These are phyloP conservation scores for Parauchenoglanis punctatus DNA, from an alignment of 2,797 vertebrate genomes.

Conservation along the genomic window DNA sequence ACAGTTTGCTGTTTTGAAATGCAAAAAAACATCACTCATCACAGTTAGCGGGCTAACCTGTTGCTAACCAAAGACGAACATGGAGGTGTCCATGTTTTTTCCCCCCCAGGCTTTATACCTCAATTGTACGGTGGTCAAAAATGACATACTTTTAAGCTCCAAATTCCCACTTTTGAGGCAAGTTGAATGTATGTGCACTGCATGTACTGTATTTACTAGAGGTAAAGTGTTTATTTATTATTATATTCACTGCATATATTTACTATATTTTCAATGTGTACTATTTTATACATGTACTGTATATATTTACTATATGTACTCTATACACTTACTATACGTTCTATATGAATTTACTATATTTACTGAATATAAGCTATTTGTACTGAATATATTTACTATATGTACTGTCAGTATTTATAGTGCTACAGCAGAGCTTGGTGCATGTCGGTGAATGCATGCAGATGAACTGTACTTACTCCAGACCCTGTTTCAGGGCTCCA, in stretches of 20 bases:
- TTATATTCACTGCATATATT: not conserved
- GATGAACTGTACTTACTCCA: conserved; percentile 82
- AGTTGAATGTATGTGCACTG: not conserved
- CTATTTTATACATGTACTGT: not conserved
- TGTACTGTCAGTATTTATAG: not conserved
- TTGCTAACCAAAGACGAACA: not conserved
- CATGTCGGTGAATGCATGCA: not conserved
- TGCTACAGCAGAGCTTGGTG: not conserved
- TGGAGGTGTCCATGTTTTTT: not conserved
- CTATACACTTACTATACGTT: not conserved
- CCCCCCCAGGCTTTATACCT: not conserved
- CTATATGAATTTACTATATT: not conserved
- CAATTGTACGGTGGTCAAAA: not conserved
- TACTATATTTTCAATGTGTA: not conserved
- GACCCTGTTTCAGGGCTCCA: conserved; percentile 86
- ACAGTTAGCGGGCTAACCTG: not conserved
- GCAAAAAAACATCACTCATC: too few relatives aligned
- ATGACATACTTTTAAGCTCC: too few relatives aligned
- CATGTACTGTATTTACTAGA: not conserved
- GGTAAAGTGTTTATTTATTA: not conserved
- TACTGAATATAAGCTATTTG: not conserved
- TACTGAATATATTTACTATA: not conserved
- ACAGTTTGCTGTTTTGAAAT: too few relatives aligned
- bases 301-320: not conserved
- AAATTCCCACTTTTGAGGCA: not conserved